Percentiles rank a stretch among this genome's conserved stretches.
These are phyloP conservation scores for Chaenodraco wilsoni DNA, from an alignment of 2,797 vertebrate species.

Conservation along the genomic window DNA sequence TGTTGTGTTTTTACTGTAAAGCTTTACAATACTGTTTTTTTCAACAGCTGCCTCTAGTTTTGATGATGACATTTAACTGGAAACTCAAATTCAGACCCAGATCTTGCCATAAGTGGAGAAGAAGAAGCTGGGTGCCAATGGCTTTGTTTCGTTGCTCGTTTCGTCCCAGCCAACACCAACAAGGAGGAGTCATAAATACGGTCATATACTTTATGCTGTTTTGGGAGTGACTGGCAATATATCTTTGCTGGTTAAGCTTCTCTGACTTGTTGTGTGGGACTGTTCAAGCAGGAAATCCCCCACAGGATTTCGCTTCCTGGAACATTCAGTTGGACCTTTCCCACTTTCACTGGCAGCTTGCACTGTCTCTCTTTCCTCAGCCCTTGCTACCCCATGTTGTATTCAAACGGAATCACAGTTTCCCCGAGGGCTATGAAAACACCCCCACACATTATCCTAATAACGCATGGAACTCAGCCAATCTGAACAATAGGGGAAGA, in stretches of 20 bases:
- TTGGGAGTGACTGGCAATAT: no score
- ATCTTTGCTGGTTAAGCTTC: conserved; percentile 1
- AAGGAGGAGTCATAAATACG: no score
- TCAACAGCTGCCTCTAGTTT: no score
- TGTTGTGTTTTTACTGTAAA: no score
- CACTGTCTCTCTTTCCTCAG: neutral
- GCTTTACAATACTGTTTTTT: no score
- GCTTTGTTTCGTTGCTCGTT: no score
- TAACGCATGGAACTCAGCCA: conserved; percentile 37
- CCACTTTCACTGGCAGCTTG: conserved; percentile 4
- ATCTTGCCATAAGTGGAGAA: no score
- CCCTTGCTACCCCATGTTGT: neutral
- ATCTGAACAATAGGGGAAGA: conserved; percentile 18
- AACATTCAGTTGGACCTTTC: conserved; percentile 15
- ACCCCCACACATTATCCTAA: conserved; percentile 32
- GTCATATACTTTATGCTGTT: no score
- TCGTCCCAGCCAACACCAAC: no score
- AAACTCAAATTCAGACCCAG: no score
- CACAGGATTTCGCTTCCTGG: conserved; percentile 20
- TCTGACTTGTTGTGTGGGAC: neutral
- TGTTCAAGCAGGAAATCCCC: conserved; percentile 23
- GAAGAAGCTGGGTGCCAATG: no score
- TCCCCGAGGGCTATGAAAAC: conserved; percentile 21
- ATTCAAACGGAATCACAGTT: conserved; percentile 19
- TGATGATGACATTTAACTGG: no score